These are phyloP conservation scores for Yoshiicerus persimilis DNA, from an alignment of 1,140 invertebrate genomes.

Conservation along the genomic window DNA sequence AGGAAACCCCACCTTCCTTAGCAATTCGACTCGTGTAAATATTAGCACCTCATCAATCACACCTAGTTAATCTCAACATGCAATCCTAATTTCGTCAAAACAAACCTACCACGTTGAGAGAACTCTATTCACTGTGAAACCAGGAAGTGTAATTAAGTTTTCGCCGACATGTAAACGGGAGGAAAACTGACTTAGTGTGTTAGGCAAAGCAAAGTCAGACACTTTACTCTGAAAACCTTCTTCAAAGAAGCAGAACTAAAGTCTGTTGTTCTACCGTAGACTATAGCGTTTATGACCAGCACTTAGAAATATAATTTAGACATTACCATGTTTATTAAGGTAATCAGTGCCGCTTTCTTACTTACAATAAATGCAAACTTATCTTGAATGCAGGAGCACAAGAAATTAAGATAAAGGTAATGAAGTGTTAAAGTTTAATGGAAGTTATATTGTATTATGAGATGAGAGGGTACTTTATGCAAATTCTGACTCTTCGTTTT, in stretches of 20 bases:
- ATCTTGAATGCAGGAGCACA: not conserved
- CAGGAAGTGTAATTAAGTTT: not conserved
- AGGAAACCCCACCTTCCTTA: not conserved
- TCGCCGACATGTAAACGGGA: not conserved
- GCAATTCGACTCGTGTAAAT: not conserved
- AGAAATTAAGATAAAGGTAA: not conserved
- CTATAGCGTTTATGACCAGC: not conserved
- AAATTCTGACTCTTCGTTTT: not conserved
- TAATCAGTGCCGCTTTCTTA: not conserved
- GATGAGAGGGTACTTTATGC: too few species aligned
- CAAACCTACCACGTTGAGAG: not conserved
- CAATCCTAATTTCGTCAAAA: not conserved
- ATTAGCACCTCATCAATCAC: constrained; percentile 19
- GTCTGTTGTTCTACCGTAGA: not conserved
- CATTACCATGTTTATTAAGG: not conserved
- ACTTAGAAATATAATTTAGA: not conserved
- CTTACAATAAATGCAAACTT: not conserved
- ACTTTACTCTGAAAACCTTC: not conserved
- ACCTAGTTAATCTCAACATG: constrained; percentile 2
- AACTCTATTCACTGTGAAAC: not conserved
- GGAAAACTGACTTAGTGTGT: not conserved
- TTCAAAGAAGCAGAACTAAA: not conserved
- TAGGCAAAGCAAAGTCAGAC: not conserved
- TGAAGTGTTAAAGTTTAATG: not conserved
- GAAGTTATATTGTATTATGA: not conserved